These are phyloP conservation scores for Lagopus leucura DNA, from an alignment of 2,113 vertebrate genomes.

Conservation along the genomic window DNA sequence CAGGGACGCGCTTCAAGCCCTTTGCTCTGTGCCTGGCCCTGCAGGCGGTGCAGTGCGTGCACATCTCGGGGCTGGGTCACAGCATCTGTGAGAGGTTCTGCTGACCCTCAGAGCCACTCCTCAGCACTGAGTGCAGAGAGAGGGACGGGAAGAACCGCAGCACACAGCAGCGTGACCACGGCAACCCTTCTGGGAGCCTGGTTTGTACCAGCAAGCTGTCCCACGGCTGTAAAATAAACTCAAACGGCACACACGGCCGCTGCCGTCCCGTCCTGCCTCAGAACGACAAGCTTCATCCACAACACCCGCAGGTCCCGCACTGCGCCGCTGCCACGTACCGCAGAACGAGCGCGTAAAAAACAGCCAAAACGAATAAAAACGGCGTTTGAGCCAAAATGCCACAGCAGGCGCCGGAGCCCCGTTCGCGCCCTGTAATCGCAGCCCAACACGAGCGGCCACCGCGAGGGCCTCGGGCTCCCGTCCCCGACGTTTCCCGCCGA, in stretches of 20 bases:
- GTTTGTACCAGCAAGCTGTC: neutral
- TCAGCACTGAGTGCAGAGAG: slow-evolving; percentile 50
- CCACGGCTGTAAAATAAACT: neutral
- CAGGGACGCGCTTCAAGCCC: fast-evolving
- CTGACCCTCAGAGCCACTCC: slow-evolving; percentile 61
- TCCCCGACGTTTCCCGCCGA: no score
- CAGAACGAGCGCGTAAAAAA: fast-evolving
- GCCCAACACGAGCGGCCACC: neutral
- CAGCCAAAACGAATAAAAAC: neutral
- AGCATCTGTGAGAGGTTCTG: slow-evolving; percentile 76
- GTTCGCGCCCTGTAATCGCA: fast-evolving
- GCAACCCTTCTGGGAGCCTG: neutral
- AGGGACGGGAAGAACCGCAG: neutral
- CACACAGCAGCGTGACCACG: neutral
- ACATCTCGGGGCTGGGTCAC: slow-evolving; percentile 67
- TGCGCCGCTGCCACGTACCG: fast-evolving
- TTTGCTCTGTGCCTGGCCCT: neutral
- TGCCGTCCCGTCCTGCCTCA: neutral
- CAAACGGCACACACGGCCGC: fast-evolving
- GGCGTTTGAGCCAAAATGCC: fast-evolving
- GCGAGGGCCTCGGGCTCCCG: no score
- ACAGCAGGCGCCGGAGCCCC: fast-evolving
- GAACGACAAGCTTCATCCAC: no score
- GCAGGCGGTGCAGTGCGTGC: slow-evolving; percentile 79
- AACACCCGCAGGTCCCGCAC: neutral